A percentile compares a stretch with the other conserved stretches of the same genome.
Evolutionary conservation across 2,113 vertebrate species (phyloP).

Genomic region (Dicrurus megarhynchus): DNA sequence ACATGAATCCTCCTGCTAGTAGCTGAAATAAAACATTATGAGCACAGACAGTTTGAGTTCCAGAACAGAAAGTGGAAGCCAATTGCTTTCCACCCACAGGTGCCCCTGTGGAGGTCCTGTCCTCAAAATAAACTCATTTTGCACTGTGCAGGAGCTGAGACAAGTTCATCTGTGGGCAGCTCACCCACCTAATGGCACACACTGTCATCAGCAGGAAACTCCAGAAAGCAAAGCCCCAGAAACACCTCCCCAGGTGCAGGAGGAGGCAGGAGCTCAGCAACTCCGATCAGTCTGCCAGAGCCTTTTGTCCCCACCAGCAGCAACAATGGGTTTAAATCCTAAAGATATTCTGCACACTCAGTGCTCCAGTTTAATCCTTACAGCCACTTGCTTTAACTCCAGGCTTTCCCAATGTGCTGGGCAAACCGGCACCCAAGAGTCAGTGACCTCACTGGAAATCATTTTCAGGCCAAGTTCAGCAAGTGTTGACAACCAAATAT

Average conservation of each 20-base stretch:
- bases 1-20: neutral
- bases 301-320: neutral
- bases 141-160: neutral
- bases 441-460: neutral
- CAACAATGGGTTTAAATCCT: accelerated
- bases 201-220: neutral
- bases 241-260: neutral
- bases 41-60: neutral
- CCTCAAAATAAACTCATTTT: neutral
- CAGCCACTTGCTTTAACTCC: neutral
- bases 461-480: neutral
- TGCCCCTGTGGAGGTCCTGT: neutral
- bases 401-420: neutral
- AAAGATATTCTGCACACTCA: neutral
- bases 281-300: neutral
- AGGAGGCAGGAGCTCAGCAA: neutral
- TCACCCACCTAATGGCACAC: neutral
- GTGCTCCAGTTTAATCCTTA: neutral
- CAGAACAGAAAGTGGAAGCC: neutral
- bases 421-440: neutral
- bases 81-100: neutral
- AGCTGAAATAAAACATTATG: neutral
- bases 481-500: neutral
- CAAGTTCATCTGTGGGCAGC: neutral
- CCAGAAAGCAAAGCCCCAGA: neutral